These are phyloP conservation scores for Idaea aversata DNA, from an alignment of 2,888 invertebrate species.

Conservation along the genomic window DNA sequence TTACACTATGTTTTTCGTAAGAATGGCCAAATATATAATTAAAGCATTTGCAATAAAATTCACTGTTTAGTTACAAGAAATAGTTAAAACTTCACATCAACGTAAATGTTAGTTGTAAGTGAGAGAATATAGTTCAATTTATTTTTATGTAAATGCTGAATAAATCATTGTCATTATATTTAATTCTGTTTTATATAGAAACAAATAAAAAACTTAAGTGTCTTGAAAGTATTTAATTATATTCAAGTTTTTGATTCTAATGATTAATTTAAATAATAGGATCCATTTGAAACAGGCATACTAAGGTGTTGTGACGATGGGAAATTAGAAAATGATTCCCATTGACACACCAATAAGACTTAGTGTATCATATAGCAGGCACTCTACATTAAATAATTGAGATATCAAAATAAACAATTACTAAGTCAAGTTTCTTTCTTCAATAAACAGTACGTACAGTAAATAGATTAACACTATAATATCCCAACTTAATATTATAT, in stretches of 20 bases:
- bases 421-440: too few relatives aligned
- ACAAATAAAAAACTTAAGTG: background rate
- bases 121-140: background rate
- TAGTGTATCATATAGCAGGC: background rate
- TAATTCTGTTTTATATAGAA: background rate
- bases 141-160: background rate
- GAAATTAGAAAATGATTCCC: background rate
- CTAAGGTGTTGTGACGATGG: background rate
- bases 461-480: background rate
- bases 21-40: too few relatives aligned
- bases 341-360: background rate
- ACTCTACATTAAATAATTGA: background rate
- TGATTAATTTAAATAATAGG: background rate
- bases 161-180: background rate
- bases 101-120: background rate
- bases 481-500: background rate
- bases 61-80: background rate
- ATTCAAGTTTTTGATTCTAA: background rate
- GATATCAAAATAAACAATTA: background rate
- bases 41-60: background rate
- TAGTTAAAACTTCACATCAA: background rate
- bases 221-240: background rate
- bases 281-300: background rate
- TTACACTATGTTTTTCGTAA: too few relatives aligned
- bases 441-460: too few relatives aligned